Percentiles rank a stretch among this genome's conserved stretches.
These are phyloP conservation scores for Vulpes vulpes DNA, from an alignment of 2,113 vertebrate species.

Conservation along the genomic window DNA sequence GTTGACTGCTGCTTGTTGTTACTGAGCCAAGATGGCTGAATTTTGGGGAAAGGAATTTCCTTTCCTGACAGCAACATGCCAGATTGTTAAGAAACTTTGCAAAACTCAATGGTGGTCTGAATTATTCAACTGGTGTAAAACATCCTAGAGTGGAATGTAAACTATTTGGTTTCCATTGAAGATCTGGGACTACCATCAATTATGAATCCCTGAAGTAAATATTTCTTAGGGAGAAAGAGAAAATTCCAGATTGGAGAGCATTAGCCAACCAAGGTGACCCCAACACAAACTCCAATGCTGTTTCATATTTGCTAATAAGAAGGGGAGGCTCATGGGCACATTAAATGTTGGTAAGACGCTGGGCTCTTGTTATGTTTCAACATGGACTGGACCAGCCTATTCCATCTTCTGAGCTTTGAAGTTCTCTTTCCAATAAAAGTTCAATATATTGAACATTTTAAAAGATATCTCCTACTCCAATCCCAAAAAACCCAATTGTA, in stretches of 20 bases:
- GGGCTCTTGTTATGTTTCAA: neutral
- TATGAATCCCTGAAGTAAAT: conserved; percentile 4
- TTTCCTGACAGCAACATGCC: neutral
- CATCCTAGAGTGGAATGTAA: conserved; percentile 47
- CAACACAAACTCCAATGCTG: neutral
- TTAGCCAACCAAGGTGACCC: neutral
- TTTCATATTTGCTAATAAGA: neutral
- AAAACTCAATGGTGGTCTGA: conserved; percentile 63
- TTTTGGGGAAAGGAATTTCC: neutral
- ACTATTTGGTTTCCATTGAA: conserved; percentile 40
- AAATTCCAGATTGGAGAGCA: neutral
- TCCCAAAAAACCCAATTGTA: neutral
- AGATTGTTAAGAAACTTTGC: conserved; percentile 55
- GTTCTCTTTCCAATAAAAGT: neutral
- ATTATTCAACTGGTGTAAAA: conserved; percentile 56
- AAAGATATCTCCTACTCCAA: neutral
- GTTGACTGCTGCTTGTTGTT: conserved; percentile 19
- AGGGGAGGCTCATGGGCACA: neutral
- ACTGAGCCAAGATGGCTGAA: conserved; percentile 28
- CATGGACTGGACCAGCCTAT: neutral
- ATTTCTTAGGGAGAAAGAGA: neutral
- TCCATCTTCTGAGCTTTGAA: neutral
- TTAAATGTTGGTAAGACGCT: neutral
- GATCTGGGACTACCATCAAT: conserved; percentile 10
- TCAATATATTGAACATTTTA: neutral